Percentiles rank a stretch among this genome's conserved stretches.
phyloP scores from a whole-genome alignment of 2,888 invertebrate species.

The Nephrotoma flavescens region DNA sequence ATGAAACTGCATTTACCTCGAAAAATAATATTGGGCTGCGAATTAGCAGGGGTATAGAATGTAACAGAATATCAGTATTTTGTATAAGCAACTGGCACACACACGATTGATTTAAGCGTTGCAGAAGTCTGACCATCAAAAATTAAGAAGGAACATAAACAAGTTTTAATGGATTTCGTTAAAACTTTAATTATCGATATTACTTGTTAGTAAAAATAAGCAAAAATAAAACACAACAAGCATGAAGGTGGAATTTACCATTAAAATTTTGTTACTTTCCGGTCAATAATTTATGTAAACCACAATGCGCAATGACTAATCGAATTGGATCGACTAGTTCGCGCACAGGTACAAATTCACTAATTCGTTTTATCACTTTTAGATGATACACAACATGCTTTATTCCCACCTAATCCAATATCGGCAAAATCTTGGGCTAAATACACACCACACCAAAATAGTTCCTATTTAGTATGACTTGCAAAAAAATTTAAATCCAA shows the following conservation, averaged over 20 bases:
- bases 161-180: background rate
- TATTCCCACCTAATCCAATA: background rate
- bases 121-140: background rate
- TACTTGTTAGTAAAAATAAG: background rate
- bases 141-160: background rate
- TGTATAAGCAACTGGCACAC: background rate
- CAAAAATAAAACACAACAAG: background rate
- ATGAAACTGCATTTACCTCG: background rate
- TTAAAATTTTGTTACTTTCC: background rate
- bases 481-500: background rate
- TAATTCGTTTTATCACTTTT: background rate
- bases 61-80: background rate
- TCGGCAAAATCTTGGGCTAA: background rate
- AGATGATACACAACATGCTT: background rate
- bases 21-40: background rate
- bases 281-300: background rate
- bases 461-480: background rate
- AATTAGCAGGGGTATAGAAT: background rate
- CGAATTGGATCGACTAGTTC: background rate
- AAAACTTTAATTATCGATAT: background rate
- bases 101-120: background rate
- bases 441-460: background rate
- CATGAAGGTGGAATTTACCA: background rate
- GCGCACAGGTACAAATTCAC: background rate
- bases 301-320: background rate